Conservation (phyloP, 2,888 invertebrate species). For the Hypsopygia costalis region DNA sequence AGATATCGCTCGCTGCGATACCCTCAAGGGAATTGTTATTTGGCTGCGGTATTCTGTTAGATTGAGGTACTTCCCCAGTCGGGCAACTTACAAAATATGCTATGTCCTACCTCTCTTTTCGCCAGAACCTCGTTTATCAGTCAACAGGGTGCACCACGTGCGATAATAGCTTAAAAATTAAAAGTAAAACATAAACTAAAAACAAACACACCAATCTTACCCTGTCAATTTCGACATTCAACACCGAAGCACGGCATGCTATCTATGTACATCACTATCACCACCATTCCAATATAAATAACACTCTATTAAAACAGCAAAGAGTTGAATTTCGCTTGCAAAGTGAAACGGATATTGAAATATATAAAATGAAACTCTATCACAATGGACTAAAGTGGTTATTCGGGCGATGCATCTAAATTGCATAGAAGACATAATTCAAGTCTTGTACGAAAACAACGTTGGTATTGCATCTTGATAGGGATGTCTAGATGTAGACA, state of each 20-base stretch:
- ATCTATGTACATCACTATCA: neutral
- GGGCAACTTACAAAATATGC: too few species aligned
- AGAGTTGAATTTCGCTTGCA: neutral
- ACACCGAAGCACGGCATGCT: slow-evolving; percentile 6
- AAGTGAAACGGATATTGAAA: neutral
- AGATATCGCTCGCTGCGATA: too few species aligned
- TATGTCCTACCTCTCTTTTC: too few species aligned
- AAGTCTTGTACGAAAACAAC: slow-evolving; percentile 3
- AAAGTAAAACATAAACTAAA: slow-evolving; percentile 4
- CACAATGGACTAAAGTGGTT: neutral
- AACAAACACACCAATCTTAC: neutral
- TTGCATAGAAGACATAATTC: slow-evolving; percentile 6
- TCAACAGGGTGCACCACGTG: too few species aligned
- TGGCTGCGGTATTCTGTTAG: too few species aligned
- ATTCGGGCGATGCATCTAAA: slow-evolving; percentile 1
- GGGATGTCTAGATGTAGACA: slow-evolving; percentile 3
- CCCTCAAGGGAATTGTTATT: too few species aligned
- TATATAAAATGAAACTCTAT: neutral
- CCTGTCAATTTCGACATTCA: slow-evolving; percentile 6
- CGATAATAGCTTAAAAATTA: slow-evolving; percentile 4
- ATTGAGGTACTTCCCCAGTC: too few species aligned
- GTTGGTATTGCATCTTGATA: slow-evolving; percentile 5
- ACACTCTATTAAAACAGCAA: neutral
- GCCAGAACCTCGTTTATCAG: too few species aligned
- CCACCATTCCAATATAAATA: neutral